These are phyloP conservation scores for Fopius arisanus DNA, from an alignment of 1,140 invertebrate species.

Conservation along the genomic window DNA sequence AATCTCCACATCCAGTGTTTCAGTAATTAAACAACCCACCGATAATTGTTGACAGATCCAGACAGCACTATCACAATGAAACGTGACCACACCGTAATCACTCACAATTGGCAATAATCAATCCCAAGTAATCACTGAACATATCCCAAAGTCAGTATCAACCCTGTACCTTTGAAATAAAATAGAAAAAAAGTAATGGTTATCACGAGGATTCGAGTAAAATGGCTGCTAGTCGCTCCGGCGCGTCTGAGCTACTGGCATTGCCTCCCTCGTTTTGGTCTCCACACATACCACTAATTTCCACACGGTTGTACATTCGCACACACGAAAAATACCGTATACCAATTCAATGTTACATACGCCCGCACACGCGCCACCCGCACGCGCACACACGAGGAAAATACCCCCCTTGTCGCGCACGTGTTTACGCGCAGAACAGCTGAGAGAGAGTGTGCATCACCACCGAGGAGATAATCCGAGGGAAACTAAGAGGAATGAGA, in stretches of 20 bases:
- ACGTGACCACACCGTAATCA: too few relatives aligned
- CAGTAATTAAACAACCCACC: not conserved
- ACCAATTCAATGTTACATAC: conserved; percentile 14
- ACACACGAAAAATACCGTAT: conserved; percentile 13
- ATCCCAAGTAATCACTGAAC: not conserved
- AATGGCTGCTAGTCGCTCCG: conserved; percentile 64
- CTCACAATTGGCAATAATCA: too few relatives aligned
- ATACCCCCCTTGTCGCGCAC: conserved; percentile 54
- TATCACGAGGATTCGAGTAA: conserved; percentile 57
- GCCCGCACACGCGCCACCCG: conserved; percentile 30
- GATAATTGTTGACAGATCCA: too few relatives aligned
- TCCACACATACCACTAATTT: conserved; percentile 55
- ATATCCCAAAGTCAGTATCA: not conserved
- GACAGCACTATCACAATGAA: too few relatives aligned
- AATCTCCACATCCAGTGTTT: too few relatives aligned
- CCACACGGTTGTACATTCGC: conserved; percentile 41
- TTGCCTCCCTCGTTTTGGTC: conserved; percentile 62
- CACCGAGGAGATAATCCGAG: conserved; percentile 2
- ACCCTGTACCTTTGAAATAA: not conserved
- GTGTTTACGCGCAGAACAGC: conserved; percentile 63
- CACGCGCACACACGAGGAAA: conserved; percentile 37
- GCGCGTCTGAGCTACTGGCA: conserved; percentile 64
- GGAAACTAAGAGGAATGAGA: conserved; percentile 20
- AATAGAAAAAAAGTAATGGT: not conserved
- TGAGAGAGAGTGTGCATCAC: conserved; percentile 43